Evolutionary conservation across 2,113 vertebrate genomes (phyloP), one percentile per base, ranked within the genome.

Genomic region (Ornithorhynchus anatinus): DNA sequence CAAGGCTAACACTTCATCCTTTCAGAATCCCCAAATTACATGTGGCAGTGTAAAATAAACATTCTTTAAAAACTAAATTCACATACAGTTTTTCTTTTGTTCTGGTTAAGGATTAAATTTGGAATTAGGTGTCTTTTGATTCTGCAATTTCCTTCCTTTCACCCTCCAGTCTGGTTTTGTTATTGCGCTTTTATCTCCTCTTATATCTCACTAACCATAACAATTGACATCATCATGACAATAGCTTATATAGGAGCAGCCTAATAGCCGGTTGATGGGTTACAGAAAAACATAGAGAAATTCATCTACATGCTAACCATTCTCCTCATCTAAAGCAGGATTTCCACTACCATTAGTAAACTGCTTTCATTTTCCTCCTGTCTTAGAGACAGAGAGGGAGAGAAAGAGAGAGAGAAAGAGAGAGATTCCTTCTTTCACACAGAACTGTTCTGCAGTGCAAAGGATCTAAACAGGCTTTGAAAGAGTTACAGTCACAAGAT

Each of bases 1-100:
- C 54, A 62, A 57, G 66, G 72, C 62, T 64, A 58, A 17, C 44
- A 68, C n/a, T 77, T 87, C 84, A 80, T 74, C 79, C 51, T 87
- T 85, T 87, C 77, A 62, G 72, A 67, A 69, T 75, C 50, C 76
- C 58, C 53, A 59, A 38, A 64, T 71, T 52, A 60, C 23, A 62
- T 13, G 10, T 25, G 20, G 39, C 20, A 20, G 11, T 40, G 37
- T n/a, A 27, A 71, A 80, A 58, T 64, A 38, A 63, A 80, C 59
- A 6, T 59, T 48, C 13, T 77, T 82, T 32, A 40, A 39, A 36
- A 27, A 3, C 43, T 20, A 23, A 2, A 9, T 33, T 10, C 8
- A 60, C 16, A 22, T 4, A 11, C 5, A 45, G 27, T 9, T 44
- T 59, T 56, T 59, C 23, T n/a, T 14, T 44, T 29, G 3, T 53